Base-by-base conservation (phyloP, 2,113 vertebrate genomes). In the Phalacrocorax carbo region DNA sequence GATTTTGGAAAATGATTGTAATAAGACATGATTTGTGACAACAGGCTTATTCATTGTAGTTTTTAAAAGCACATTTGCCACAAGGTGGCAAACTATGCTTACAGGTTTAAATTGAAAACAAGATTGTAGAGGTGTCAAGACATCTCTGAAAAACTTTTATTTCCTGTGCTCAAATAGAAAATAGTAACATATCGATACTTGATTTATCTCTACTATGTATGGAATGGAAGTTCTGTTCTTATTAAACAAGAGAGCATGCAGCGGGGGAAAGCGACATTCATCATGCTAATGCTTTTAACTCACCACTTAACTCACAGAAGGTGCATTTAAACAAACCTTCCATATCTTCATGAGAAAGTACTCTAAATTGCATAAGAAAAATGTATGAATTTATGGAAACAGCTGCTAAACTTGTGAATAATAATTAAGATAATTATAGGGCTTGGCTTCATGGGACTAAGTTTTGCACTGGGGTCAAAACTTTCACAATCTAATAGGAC, bases 11-110 rank as follows among this genome's bases (percentile, higher is more conserved):
- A 82, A 69, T 23, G 1, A n/a, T 64, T 72, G 9, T 15, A 57
- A 19, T 42, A 26, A 27, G 10, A 58, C 22, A 29, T 15, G 18
- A 52, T 80, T 86, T 73, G 29, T 62, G 48, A 38, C 49, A 78
- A 38, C n/a, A 78, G 27, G 8, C 10, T 10, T 72, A 29, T 30
- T 29, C 13, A 46, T 16, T 40, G 20, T 6, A 21, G 27, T 27
- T 87, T 44, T 34, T 16, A 40, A 55, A 92, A 72, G 1, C 13
- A 49, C 5, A 5, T 71, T 93, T 83, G 22, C 98, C 98, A 98
- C 98, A 97, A 98, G 98, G 93, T 98, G 98, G 98, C 98, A 98
- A 96, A 90, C 97, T 98, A 91, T 20, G 73, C 81, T 93, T 95
- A 95, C 65, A 80, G 84, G 65, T 96, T 51, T 26, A 83, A 62